These are phyloP conservation scores for Hanleya hanleyi DNA, from an alignment of 2,888 invertebrate genomes.

Conservation along the genomic window DNA sequence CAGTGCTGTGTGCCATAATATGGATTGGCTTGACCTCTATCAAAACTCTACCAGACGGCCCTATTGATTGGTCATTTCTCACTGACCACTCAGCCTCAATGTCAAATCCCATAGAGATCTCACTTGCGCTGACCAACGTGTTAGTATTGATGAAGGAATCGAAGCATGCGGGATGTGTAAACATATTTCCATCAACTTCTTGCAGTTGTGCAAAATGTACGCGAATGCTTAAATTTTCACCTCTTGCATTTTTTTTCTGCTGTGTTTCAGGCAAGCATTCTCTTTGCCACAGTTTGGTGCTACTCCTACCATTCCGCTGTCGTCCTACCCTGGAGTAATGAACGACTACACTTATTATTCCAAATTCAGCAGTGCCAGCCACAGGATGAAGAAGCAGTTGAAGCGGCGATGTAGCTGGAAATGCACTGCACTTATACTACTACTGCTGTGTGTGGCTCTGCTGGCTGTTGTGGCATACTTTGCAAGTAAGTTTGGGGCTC, in stretches of 20 bases:
- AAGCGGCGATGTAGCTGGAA: constrained; percentile 88
- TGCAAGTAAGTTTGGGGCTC: constrained; percentile 85
- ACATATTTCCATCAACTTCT: too few species aligned
- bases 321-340: constrained; percentile 45
- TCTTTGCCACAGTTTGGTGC: constrained; percentile 49
- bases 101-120: too few species aligned
- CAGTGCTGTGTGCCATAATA: too few species aligned
- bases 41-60: too few species aligned
- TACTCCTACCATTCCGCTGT: constrained; percentile 39
- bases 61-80: too few species aligned
- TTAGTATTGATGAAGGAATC: too few species aligned
- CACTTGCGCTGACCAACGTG: too few species aligned
- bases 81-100: too few species aligned
- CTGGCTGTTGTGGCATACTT: constrained; percentile 96
- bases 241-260: neutral
- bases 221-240: neutral
- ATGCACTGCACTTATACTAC: constrained; percentile 94
- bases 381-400: constrained; percentile 69
- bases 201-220: too few species aligned
- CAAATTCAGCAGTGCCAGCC: constrained; percentile 64
- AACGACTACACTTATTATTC: constrained; percentile 66
- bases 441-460: constrained; percentile 90
- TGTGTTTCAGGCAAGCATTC: constrained; percentile 42
- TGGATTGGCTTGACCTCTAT: too few species aligned
- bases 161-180: too few species aligned